Base-by-base conservation (phyloP, 2,888 invertebrate species). In the Mimumesa dahlbomi region DNA sequence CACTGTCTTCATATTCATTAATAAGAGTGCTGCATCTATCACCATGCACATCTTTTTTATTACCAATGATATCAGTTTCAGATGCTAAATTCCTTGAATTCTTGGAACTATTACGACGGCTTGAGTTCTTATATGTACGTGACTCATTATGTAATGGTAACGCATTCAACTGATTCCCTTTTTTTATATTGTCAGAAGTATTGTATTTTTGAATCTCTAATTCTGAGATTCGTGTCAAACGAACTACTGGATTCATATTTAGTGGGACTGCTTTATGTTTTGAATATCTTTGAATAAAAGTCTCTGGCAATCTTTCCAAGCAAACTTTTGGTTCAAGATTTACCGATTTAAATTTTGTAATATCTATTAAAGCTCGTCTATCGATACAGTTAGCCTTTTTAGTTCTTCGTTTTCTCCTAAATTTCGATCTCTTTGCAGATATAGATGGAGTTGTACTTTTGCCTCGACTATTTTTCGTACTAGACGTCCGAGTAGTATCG, bases 191-290 rank as follows among this genome's bases (percentile, higher is more conserved):
- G 14, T 9, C 21, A 31, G 5, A 5, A 22, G 40, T 43, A 6
- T 21, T 25, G n/a, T 21, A 42, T 40, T 16, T 4, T 21, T 48
- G 3, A 7, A 19, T 21, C n/a, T 9, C 11, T 1, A 14, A 38
- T 11, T 56, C 49, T 6, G 49, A 31, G 14, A 49, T 19, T 11
- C 43, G 53, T 43, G 38, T 14, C 14, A 63, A 53, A 19, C 11
- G 1, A 19, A 49, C 14, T 21, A 29, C 29, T 21, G 43, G 36
- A 53, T 9, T 52, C 9, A 38, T n/a, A 14, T 54, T 43, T 4
- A 4, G n/a, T 2, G 6, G 1, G 25, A 6, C 16, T n/a, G 2
- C 2, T 16, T 34, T 1, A 21, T 2, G 21, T 16, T 14, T 43
- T 31, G 18, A 19, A 31, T 42, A 48, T 48, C 31, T 49, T 21